Percentiles rank a stretch among this genome's conserved stretches.
These are phyloP conservation scores for Euphonia xanthogaster DNA, from an alignment of 2,797 vertebrate species.

Conservation along the genomic window DNA sequence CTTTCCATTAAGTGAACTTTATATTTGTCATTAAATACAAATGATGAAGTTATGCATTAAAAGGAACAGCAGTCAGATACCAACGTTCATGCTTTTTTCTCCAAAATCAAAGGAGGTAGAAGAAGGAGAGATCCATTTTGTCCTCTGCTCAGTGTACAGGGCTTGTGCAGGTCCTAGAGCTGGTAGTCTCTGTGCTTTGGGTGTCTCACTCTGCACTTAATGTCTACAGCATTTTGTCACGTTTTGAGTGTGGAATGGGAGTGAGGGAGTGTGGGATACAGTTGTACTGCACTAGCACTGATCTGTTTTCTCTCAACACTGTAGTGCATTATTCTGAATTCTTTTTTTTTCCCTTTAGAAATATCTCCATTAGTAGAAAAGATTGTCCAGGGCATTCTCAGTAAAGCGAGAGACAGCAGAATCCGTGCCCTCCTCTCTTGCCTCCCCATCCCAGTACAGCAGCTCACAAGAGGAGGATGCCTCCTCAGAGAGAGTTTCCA, in stretches of 20 bases:
- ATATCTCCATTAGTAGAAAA: not conserved
- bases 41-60: not conserved
- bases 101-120: not conserved
- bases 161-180: not conserved
- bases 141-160: not conserved
- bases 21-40: not conserved
- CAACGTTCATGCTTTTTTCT: rapidly evolving
- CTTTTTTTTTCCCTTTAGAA: not conserved
- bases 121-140: not conserved
- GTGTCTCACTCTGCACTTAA: not conserved
- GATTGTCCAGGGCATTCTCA: not conserved
- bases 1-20: not conserved
- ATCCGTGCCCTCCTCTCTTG: not conserved
- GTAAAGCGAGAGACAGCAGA: not conserved
- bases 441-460: not conserved
- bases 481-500: not conserved
- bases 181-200: not conserved
- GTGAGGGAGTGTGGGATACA: not conserved
- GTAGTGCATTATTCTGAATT: not conserved
- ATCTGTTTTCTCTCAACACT: not conserved
- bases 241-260: not conserved
- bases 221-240: not conserved
- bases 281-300: not conserved
- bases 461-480: not conserved
- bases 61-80: not conserved